Evolutionary conservation across 2,113 vertebrate genomes (phyloP), one percentile per base, ranked within the genome.

Genomic region (Brachirus orientalis): DNA sequence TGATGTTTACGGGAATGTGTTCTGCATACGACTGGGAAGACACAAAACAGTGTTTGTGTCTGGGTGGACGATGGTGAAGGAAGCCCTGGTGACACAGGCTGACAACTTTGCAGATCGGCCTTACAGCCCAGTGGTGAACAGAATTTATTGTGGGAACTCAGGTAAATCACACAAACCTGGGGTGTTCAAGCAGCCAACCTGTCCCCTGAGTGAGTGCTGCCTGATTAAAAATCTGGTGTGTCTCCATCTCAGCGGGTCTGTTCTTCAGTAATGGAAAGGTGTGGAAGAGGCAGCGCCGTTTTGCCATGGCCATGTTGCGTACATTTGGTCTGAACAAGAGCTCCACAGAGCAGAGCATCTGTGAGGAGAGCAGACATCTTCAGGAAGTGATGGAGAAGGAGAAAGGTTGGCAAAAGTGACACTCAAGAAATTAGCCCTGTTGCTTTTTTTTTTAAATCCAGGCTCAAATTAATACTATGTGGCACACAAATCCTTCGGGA

Each of bases 271-370:
- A 17, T 0, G 94, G 94, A 1, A 76, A 74, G 3, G 47, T 87
- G 44, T 95, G 94, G 94, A 93, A 88, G 82, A 92, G 83, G 60
- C 94, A 95, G 78, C 89, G 94, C 6, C 92, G 91, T 7, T 94
- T 95, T 64, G 84, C 93, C 50, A 82, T 95, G 86, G 71, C 57
- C 36, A 93, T 78, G 0, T 82, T 97, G 3, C 92, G 89, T 6
- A 95, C 93, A 50, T 95, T 96, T 1, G 94, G 94, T 13, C 6
- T 94, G 63, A n/a, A n/a, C n/a, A n/a, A n/a, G n/a, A 89, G 80
- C 47, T 70, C 83, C 51, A 69, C 92, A 74, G 94, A 95, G 87
- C 76, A 92, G 52, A 89, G 84, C 11, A 95, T 96, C 46, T 92
- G 92, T 72, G 93, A 95, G 12, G 96, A 97, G 70, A 91, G 88